Conservation (phyloP, 2,888 invertebrate genomes). For the Diachrysia chrysitis region DNA sequence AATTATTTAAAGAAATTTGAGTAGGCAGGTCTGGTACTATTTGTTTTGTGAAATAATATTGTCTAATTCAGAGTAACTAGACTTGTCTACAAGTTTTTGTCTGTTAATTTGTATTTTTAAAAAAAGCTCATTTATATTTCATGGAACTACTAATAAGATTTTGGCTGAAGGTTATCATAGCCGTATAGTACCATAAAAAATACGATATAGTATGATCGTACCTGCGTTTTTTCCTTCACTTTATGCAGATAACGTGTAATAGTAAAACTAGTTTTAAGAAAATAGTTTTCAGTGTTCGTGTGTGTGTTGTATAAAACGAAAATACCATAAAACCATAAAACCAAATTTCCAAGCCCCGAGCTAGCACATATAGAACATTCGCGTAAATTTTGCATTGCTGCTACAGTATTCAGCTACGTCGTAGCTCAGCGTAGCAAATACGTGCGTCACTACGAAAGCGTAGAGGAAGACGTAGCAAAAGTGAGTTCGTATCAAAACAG, state of each 20-base stretch:
- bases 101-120: background rate
- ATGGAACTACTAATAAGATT: background rate
- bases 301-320: no score
- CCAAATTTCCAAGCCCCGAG: background rate
- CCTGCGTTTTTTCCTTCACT: no score
- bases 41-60: slow-evolving; percentile 1
- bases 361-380: background rate
- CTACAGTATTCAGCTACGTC: background rate
- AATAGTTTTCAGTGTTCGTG: no score
- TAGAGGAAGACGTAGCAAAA: background rate
- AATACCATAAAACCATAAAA: background rate
- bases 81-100: background rate
- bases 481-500: slow-evolving; percentile 8
- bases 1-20: slow-evolving; percentile 21
- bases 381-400: background rate
- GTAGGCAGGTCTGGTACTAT: slow-evolving; percentile 7
- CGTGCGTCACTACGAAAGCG: slow-evolving; percentile 3
- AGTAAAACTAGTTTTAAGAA: background rate
- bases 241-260: background rate
- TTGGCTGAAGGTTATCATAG: background rate
- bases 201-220: no score
- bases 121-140: background rate
- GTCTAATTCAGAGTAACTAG: background rate
- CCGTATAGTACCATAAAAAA: no score
- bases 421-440: background rate